Percentiles rank a stretch among this genome's conserved stretches.
phyloP scores from a whole-genome alignment of 2,797 vertebrate species.

The Lophotriccus pileatus region DNA sequence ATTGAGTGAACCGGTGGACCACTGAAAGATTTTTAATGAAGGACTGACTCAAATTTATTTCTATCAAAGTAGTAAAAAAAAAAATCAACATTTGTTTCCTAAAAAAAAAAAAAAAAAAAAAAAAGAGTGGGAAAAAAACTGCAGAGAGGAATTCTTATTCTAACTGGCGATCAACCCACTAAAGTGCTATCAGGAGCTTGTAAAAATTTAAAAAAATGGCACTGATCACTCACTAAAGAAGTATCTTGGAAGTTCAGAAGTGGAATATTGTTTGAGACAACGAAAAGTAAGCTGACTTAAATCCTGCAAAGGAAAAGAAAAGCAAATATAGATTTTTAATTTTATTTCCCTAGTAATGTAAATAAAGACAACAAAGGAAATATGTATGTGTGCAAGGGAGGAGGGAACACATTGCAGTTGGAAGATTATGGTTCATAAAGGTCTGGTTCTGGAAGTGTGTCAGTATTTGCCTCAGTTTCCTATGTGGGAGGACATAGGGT shows the following conservation, averaged over 20 bases:
- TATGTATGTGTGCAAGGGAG: rapidly evolving
- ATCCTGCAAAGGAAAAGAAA: not conserved
- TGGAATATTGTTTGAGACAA: not conserved
- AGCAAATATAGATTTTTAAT: not conserved
- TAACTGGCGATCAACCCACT: not conserved
- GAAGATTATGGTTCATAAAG: not conserved
- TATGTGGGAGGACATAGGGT: not conserved
- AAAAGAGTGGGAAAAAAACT: not conserved
- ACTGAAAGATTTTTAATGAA: not conserved
- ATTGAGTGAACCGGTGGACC: not conserved
- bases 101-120: not conserved
- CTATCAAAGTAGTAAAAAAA: not conserved
- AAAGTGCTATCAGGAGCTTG: not conserved
- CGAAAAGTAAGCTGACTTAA: not conserved
- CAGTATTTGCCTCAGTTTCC: not conserved
- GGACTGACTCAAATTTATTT: not conserved
- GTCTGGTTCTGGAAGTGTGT: not conserved
- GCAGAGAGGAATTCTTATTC: not conserved
- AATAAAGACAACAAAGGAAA: not conserved
- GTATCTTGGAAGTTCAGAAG: not conserved
- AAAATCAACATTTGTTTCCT: not conserved
- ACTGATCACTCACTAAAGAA: not conserved
- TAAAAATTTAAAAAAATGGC: not conserved
- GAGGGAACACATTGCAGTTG: not conserved
- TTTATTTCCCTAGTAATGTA: not conserved